Evolutionary conservation across 2,113 vertebrate species (phyloP).

Genomic region (Cavia aperea): DNA sequence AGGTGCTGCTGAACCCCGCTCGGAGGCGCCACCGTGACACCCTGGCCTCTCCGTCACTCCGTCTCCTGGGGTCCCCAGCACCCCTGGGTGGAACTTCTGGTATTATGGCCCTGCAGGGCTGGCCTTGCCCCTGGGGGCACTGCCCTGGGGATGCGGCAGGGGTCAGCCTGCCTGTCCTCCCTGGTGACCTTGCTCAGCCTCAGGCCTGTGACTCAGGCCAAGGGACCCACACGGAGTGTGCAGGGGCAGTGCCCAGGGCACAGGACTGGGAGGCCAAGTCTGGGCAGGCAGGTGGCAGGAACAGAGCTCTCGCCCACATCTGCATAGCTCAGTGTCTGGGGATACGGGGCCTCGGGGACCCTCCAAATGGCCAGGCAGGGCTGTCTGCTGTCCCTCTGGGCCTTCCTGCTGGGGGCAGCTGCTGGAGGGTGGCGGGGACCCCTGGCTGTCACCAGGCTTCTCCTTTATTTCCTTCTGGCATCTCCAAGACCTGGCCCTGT

Average conservation of each 20-base stretch:
- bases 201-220: background rate
- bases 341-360: rapidly evolving
- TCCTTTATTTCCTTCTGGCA: background rate
- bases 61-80: background rate
- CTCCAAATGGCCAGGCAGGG: background rate
- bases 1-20: background rate
- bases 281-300: background rate
- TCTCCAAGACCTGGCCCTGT: background rate
- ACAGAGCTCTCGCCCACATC: background rate
- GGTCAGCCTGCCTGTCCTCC: background rate
- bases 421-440: background rate
- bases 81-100: background rate
- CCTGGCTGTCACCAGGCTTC: background rate
- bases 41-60: background rate
- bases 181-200: background rate
- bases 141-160: background rate
- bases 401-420: background rate
- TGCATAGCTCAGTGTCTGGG: background rate
- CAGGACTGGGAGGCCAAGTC: no score
- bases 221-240: background rate
- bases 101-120: background rate
- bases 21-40: background rate
- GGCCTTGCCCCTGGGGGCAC: background rate
- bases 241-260: rapidly evolving
- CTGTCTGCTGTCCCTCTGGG: background rate